Percentiles rank a stretch among this genome's conserved stretches.
Conservation (phyloP, 2,888 invertebrate species). For the Liposcelis brunnea region DNA sequence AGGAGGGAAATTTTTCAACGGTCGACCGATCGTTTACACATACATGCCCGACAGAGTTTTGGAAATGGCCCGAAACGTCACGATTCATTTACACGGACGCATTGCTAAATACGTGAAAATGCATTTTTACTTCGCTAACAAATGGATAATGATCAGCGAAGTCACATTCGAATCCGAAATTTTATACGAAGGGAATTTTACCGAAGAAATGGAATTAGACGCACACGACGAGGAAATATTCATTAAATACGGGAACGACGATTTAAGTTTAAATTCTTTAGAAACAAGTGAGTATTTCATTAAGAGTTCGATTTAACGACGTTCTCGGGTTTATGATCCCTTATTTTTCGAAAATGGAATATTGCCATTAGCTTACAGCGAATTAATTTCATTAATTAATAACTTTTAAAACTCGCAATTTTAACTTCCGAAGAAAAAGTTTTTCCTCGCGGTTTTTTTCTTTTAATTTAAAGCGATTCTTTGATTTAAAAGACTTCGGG, state of each 20-base stretch:
- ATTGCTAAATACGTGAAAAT: conserved; percentile 42
- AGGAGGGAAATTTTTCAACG: conserved; percentile 37
- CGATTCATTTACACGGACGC: conserved; percentile 41
- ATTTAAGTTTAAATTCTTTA: conserved; percentile 32
- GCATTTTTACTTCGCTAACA: conserved; percentile 44
- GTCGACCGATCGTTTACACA: conserved; percentile 35
- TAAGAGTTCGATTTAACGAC: conserved; percentile 2
- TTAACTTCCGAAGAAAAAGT: no score
- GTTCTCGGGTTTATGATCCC: conserved; percentile 10
- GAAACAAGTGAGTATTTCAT: conserved; percentile 34
- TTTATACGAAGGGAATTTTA: conserved; percentile 30
- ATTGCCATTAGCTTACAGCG: no score
- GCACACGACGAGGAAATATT: conserved; percentile 33
- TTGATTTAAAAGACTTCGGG: no score
- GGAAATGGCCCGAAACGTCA: conserved; percentile 49
- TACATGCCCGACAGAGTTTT: conserved; percentile 41
- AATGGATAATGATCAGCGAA: conserved; percentile 58
- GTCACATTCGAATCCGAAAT: conserved; percentile 37
- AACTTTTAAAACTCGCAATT: no score
- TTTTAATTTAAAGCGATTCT: no score
- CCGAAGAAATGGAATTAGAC: conserved; percentile 31
- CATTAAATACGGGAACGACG: conserved; percentile 31
- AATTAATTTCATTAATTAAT: no score
- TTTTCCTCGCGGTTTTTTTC: no score
- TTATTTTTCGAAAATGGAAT: background rate